Evolutionary conservation across 2,888 invertebrate genomes (phyloP), one percentile per base, ranked within the genome.

Genomic region (Drosophila koepferae): DNA sequence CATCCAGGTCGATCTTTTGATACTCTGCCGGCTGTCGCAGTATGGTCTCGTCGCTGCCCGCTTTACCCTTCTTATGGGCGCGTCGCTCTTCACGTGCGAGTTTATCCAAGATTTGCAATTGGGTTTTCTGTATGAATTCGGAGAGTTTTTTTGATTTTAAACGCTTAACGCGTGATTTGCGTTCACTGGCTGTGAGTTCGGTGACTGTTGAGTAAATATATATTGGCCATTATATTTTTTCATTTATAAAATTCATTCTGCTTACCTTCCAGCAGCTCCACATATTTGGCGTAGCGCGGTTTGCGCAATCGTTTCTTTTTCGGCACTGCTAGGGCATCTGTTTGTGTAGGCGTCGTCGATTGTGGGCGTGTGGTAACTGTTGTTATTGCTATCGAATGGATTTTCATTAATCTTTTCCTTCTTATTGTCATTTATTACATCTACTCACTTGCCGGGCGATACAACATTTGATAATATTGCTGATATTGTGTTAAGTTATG

Each of bases 181-280:
- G 95, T 93, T 96, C 95, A 59, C 93, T 95, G 89, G 95, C 95
- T 6, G 94, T 94, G 63, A 94, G 93, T 54, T 95, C 94, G 40
- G 95, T 95, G 65, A 97, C 97, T 97, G 81, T 28, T 34, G 20
- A 6, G 6, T 0, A 10, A 18, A 36, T 38, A 55, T 16, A 31
- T n/a, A n/a, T 36, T 2, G 4, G 1, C 34, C n/a, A 34, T 6
- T 40, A 10, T 40, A 7, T 31, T 16, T 16, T 7, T 2, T 40
- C 12, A 44, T 16, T n/a, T 7, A 18, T 0, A 14, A 14, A 18
- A 7, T 40, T 34, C 16, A 38, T 16, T 28, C 2, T 5, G 62
- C 91, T 81, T 92, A 96, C 96, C 96, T 94, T 96, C 95, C 73
- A 96, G 92, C 10, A 96, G 92, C 90, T 96, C 96, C 12, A 95